Evolutionary conservation across 37 sponge, comb jelly and placozoan genomes (phyloP), one percentile per base, ranked within the genome.

Genomic region (Spongilla lacustris): DNA sequence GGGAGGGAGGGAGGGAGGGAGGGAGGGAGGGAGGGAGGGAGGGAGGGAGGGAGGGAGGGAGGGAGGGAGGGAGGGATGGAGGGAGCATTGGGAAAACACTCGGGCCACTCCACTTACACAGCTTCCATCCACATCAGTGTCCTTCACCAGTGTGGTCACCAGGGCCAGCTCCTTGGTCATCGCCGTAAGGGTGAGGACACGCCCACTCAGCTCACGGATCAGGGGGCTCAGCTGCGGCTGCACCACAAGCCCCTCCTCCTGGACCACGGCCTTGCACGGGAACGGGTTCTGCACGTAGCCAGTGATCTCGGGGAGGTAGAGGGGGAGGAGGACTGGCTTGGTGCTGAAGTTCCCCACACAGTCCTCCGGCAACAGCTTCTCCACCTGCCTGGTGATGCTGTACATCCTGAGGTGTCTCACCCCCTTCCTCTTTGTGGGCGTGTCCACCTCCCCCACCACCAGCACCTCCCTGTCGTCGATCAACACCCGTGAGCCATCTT

Each of bases 401-500:
- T 24, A 50, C 17, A 23, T 8, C 6, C 48, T 33, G 77, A 36
- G 77, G 22, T 36, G 87, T 19, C 14, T 70, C 11, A 71, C 71
- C 29, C 46, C 79, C 66, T 80, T 80, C 67, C 41, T 86, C 50
- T 86, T 86, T 0, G 8, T 13, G 21, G 22, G 36, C 80, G 22
- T 2, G 23, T 4, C 80, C 80, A 66, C 80, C 69, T 29, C 80
- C 68, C 29, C 67, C 68, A 66, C 30, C 9, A 80, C 80, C 68
- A 66, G 24, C 67, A 35, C 67, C 68, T 34, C 80, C 80, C 24
- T 4, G 24, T 27, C 67, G 30, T 23, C 50, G 32, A 78, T 2
- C 79, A 10, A n/a, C 79, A 78, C 79, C 26, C 22, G n/a, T 30
- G 26, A 50, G 58, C 25, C 50, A 29, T 50, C 79, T 41, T 50